Percentiles rank a stretch among this genome's conserved stretches.
These are phyloP conservation scores for Cryptocephalus primarius DNA, from an alignment of 2,888 invertebrate species.

Conservation along the genomic window DNA sequence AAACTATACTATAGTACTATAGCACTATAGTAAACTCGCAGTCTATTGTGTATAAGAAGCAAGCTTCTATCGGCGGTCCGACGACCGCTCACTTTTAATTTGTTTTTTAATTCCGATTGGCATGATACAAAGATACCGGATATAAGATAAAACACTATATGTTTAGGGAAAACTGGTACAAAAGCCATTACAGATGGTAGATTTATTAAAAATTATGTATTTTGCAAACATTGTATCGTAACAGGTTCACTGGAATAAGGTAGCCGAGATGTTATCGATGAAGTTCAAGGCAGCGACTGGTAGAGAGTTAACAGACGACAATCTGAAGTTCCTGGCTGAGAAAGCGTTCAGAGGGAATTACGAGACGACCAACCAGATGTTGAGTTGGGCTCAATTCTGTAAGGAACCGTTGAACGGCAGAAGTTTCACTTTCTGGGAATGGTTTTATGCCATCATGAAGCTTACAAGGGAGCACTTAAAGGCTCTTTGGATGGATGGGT, in stretches of 20 bases:
- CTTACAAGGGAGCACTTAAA: slow-evolving; percentile 88
- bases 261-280: slow-evolving; percentile 83
- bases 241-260: slow-evolving; percentile 70
- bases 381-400: slow-evolving; percentile 88
- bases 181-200: too few species aligned
- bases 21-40: too few species aligned
- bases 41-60: too few species aligned
- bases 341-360: slow-evolving; percentile 66
- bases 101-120: too few species aligned
- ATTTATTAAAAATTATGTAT: too few species aligned
- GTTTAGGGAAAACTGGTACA: too few species aligned
- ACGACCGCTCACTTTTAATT: too few species aligned
- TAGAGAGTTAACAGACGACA: slow-evolving; percentile 74
- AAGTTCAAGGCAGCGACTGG: slow-evolving; percentile 88
- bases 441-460: slow-evolving; percentile 98
- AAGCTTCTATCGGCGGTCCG: too few species aligned
- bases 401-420: slow-evolving; percentile 85
- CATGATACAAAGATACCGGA: too few species aligned
- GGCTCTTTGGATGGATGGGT: slow-evolving; percentile 87
- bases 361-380: slow-evolving; percentile 41
- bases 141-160: too few species aligned
- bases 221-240: slow-evolving; percentile 1
- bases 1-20: too few species aligned
- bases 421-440: slow-evolving; percentile 99
- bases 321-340: slow-evolving; percentile 82